Percentiles rank a stretch among this genome's conserved stretches.
Evolutionary conservation across 2,113 vertebrate genomes (phyloP).

Genomic region (Callorhinus ursinus): DNA sequence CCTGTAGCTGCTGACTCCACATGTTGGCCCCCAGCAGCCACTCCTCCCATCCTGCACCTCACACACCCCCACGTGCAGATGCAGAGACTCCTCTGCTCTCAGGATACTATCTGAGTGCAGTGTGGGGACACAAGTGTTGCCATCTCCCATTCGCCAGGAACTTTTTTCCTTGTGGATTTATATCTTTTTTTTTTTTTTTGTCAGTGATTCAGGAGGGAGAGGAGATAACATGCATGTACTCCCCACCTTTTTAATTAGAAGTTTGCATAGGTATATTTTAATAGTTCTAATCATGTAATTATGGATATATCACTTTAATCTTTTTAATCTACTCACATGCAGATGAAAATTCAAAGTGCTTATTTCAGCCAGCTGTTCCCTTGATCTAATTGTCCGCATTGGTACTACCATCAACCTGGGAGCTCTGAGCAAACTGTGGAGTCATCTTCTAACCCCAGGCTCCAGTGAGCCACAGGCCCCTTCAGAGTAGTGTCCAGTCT

Average conservation of each 20-base stretch:
- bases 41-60: neutral
- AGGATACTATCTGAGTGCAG: neutral
- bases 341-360: neutral
- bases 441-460: neutral
- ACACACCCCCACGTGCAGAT: neutral
- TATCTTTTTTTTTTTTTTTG: neutral
- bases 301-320: neutral
- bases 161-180: neutral
- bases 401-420: neutral
- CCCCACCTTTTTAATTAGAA: slow-evolving; percentile 46
- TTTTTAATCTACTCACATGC: neutral
- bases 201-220: neutral
- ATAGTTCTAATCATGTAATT: slow-evolving; percentile 37
- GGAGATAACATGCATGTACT: neutral
- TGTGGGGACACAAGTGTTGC: too few relatives aligned
- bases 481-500: neutral
- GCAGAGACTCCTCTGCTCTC: neutral
- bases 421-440: neutral
- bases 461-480: neutral
- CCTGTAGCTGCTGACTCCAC: neutral
- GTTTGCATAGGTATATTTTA: neutral
- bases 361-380: neutral
- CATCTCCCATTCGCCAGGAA: neutral
- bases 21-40: accelerated
- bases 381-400: neutral